phyloP scores from a whole-genome alignment of 1,140 invertebrate genomes.

The Euborellia annulipes region DNA sequence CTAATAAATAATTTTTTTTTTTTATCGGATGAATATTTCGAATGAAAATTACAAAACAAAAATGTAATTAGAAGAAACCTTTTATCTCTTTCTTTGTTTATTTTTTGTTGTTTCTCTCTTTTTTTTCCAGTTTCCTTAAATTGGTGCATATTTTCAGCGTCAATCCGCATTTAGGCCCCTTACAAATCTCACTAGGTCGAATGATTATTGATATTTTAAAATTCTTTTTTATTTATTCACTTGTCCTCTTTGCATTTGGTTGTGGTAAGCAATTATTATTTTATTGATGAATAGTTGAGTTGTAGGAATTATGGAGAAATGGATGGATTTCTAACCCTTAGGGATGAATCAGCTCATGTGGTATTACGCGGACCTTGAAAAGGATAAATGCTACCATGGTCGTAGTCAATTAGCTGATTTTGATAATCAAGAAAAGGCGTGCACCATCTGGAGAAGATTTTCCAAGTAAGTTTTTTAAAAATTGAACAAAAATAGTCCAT shows the following conservation, averaged over 20 bases:
- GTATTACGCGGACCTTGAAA: conserved; percentile 88
- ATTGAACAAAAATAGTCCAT: no score
- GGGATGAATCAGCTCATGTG: conserved; percentile 82
- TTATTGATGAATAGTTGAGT: no score
- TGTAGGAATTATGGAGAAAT: no score
- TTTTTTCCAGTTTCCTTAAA: conserved; percentile 57
- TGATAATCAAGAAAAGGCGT: conserved; percentile 62
- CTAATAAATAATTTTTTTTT: no score
- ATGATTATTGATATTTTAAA: conserved; percentile 90
- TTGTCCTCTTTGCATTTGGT: conserved; percentile 78
- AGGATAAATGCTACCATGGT: conserved; percentile 61
- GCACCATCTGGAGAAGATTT: conserved; percentile 70
- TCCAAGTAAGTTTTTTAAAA: conserved; percentile 45
- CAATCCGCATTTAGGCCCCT: conserved; percentile 81
- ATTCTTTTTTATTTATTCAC: conserved; percentile 83
- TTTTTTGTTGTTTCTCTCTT: not conserved
- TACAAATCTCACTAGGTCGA: conserved; percentile 73
- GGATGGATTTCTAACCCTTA: no score
- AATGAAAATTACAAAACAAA: no score
- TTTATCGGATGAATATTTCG: no score
- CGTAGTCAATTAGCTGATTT: conserved; percentile 53
- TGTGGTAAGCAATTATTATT: conserved; percentile 42
- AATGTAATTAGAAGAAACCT: no score
- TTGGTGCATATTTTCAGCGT: conserved; percentile 92
- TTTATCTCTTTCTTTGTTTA: not conserved